Percentiles rank a stretch among this genome's conserved stretches.
phyloP scores from a whole-genome alignment of 2,888 invertebrate species.

The Tetropium fuscum region DNA sequence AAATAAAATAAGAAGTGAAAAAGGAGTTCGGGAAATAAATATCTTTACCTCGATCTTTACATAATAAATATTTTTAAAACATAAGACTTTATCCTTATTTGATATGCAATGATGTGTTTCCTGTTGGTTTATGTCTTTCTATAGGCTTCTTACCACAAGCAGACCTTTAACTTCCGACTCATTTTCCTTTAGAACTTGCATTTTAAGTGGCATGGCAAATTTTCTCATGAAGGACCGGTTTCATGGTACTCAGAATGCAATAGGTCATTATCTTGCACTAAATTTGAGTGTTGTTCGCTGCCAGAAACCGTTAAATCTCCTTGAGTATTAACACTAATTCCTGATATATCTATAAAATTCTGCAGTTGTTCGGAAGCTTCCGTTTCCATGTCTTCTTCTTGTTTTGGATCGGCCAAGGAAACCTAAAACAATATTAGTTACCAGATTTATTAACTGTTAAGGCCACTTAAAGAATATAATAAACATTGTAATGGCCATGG shows the following conservation, averaged over 20 bases:
- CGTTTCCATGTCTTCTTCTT: conserved; percentile 41
- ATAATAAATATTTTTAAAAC: too few species aligned
- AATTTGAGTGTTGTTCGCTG: conserved; percentile 36
- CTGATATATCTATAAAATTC: conserved; percentile 34
- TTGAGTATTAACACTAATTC: conserved; percentile 29
- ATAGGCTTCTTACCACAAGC: conserved; percentile 16
- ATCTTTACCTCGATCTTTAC: too few species aligned
- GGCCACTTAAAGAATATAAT: too few species aligned
- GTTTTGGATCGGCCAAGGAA: conserved; percentile 32
- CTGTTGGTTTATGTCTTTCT: too few species aligned
- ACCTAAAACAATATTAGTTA: too few species aligned
- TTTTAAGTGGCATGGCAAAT: conserved; percentile 23
- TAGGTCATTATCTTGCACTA: conserved; percentile 34
- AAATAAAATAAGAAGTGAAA: too few species aligned
- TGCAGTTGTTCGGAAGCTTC: conserved; percentile 36
- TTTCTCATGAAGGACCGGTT: conserved; percentile 52
- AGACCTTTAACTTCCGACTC: background rate
- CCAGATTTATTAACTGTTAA: too few species aligned
- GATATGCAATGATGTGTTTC: too few species aligned
- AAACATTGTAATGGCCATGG: too few species aligned
- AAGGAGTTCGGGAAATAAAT: too few species aligned
- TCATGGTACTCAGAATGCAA: conserved; percentile 56
- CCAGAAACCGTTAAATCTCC: conserved; percentile 45
- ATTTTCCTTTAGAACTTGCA: conserved; percentile 8
- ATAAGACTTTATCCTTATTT: too few species aligned